phyloP scores from a whole-genome alignment of 2,888 invertebrate genomes.

The Ophioninae sp. region DNA sequence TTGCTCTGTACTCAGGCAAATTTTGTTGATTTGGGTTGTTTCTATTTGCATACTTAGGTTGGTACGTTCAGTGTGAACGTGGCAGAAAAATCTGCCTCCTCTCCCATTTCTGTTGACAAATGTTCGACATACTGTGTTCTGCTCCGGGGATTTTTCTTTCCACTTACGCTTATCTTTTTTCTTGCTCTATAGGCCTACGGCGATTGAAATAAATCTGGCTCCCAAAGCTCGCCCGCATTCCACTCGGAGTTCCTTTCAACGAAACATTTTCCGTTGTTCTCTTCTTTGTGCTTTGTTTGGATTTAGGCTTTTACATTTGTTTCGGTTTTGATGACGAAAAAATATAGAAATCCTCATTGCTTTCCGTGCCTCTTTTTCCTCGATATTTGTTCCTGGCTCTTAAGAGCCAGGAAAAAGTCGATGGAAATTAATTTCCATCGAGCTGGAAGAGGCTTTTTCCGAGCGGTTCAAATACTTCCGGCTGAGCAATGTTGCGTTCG shows the following conservation, averaged over 20 bases:
- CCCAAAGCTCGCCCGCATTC: conserved; percentile 24
- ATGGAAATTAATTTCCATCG: conserved; percentile 43
- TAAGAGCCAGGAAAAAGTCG: no score
- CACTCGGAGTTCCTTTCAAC: conserved; percentile 53
- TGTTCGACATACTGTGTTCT: conserved; percentile 20
- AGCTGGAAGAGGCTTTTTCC: conserved; percentile 32
- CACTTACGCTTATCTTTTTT: conserved; percentile 13
- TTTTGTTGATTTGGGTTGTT: no score
- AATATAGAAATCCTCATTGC: background rate
- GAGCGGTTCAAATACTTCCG: background rate
- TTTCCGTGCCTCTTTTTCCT: conserved; percentile 5
- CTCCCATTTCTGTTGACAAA: conserved; percentile 3
- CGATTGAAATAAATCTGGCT: conserved; percentile 43
- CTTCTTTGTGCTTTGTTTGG: conserved; percentile 29
- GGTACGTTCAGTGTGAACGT: no score
- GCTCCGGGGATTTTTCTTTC: conserved; percentile 6
- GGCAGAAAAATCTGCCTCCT: no score
- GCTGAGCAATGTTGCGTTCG: no score
- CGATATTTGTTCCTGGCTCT: conserved; percentile 15
- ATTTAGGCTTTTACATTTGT: conserved; percentile 47
- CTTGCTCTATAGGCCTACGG: conserved; percentile 44
- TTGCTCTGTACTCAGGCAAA: no score
- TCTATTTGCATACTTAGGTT: no score
- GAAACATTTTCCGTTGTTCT: conserved; percentile 27
- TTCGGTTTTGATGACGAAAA: conserved; percentile 10